These are phyloP conservation scores for Thecocarcelia acutangulata DNA, from an alignment of 2,888 invertebrate species.

Conservation along the genomic window DNA sequence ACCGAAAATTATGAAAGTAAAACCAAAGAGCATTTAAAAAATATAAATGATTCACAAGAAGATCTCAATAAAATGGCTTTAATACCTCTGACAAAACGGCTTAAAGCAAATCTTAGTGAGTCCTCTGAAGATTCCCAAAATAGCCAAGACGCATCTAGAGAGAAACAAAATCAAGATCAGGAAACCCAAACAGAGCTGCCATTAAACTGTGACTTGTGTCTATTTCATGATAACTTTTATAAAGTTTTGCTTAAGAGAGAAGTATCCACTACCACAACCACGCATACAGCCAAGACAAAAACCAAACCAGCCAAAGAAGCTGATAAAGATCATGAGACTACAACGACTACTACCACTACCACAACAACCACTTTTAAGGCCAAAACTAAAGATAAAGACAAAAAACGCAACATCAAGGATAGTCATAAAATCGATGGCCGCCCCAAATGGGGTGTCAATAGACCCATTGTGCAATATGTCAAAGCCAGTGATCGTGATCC, in stretches of 20 bases:
- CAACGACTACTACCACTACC: constrained; percentile 75
- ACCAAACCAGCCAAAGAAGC: constrained; percentile 73
- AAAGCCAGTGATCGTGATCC: constrained; percentile 96
- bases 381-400: constrained; percentile 78
- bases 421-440: constrained; percentile 83
- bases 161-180: constrained; percentile 73
- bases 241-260: constrained; percentile 80
- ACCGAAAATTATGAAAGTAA: background rate
- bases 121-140: constrained; percentile 55
- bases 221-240: constrained; percentile 81
- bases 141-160: background rate
- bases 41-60: constrained; percentile 44
- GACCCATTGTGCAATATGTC: constrained; percentile 90
- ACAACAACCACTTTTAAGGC: constrained; percentile 81
- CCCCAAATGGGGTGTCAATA: constrained; percentile 89
- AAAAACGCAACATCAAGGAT: constrained; percentile 75
- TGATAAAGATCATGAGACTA: constrained; percentile 73
- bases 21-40: constrained; percentile 70
- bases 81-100: constrained; percentile 69
- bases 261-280: constrained; percentile 80
- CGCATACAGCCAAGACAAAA: constrained; percentile 79
- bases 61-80: constrained; percentile 73
- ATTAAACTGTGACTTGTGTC: constrained; percentile 79
- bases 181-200: constrained; percentile 80
- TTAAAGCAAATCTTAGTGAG: constrained; percentile 32